These are phyloP conservation scores for Xestia sexstrigata DNA, from an alignment of 2,888 invertebrate genomes.

Conservation along the genomic window DNA sequence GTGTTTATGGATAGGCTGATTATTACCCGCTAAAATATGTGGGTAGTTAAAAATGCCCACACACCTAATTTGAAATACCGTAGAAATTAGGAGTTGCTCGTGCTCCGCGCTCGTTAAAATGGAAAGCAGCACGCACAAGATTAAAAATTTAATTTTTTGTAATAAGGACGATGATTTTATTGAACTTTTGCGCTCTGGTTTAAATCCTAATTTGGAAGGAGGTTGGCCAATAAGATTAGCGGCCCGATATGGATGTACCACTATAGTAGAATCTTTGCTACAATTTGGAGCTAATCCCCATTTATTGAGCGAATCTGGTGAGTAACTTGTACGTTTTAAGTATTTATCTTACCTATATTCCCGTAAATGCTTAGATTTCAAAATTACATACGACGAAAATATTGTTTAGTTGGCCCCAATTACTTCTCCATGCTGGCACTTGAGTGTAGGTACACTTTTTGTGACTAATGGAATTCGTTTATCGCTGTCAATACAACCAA, in stretches of 20 bases:
- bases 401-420: neutral
- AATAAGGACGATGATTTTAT: slow-evolving; percentile 77
- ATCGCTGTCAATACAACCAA: neutral
- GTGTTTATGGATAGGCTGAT: neutral
- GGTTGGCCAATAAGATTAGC: slow-evolving; percentile 87
- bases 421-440: neutral
- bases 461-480: neutral
- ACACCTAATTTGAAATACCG: slow-evolving; percentile 4
- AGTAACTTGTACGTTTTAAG: slow-evolving; percentile 45
- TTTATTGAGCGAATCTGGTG: slow-evolving; percentile 84
- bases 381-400: neutral
- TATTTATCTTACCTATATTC: neutral
- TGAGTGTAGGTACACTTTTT: neutral
- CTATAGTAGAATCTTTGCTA: slow-evolving; percentile 80
- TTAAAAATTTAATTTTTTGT: slow-evolving; percentile 76
- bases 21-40: neutral
- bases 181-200: slow-evolving; percentile 78
- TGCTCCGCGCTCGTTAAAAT: slow-evolving; percentile 59
- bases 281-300: slow-evolving; percentile 86
- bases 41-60: slow-evolving; percentile 26
- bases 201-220: slow-evolving; percentile 84
- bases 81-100: neutral
- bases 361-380: neutral
- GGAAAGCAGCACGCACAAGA: slow-evolving; percentile 73
- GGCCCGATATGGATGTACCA: slow-evolving; percentile 81